phyloP scores from a whole-genome alignment of 2,797 vertebrate species.

The Siniperca undulata region DNA sequence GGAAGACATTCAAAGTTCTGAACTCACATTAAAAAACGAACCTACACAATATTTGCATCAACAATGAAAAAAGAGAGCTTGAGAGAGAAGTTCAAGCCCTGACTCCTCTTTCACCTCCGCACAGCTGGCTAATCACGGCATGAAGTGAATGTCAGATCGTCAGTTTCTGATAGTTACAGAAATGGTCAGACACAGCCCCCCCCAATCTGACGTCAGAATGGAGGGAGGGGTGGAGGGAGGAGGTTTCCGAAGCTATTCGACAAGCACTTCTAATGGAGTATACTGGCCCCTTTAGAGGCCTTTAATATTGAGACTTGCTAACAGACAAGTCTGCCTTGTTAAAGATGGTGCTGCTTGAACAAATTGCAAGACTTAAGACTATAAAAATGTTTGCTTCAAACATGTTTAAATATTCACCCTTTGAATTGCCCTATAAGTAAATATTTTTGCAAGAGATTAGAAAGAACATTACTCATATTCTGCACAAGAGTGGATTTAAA shows the following conservation, averaged over 20 bases:
- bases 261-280: neutral
- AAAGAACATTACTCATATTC: neutral
- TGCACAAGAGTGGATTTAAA: neutral
- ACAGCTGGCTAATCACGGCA: neutral
- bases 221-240: neutral
- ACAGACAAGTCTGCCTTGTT: neutral
- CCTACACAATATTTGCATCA: neutral
- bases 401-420: neutral
- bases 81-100: neutral
- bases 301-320: neutral
- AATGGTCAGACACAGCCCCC: neutral
- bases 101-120: neutral
- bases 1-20: neutral
- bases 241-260: neutral
- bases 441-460: neutral
- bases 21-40: neutral
- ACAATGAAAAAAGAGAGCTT: neutral
- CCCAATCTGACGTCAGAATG: neutral
- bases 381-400: neutral
- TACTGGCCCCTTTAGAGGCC: neutral
- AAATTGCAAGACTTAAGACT: neutral
- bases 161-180: neutral
- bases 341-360: too few relatives aligned
- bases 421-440: neutral
- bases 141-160: neutral